Base-by-base conservation (phyloP, 2,888 invertebrate species). In the Plebejus melissa region DNA sequence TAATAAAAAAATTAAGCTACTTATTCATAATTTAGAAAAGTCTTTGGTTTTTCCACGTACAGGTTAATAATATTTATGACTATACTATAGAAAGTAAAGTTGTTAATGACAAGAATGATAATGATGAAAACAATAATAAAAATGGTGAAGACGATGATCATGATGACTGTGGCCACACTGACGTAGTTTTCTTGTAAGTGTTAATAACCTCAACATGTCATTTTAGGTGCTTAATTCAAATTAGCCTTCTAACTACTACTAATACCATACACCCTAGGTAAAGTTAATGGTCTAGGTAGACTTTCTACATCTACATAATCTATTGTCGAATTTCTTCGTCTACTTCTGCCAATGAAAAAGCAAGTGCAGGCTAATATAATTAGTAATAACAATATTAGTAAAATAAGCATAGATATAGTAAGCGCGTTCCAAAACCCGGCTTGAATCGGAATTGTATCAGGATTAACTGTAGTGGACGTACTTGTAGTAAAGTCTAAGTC, bases 211-310 rank as follows among this genome's bases (percentile, higher is more conserved):
- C 5, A 22, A n/a, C 6, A 4, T 2, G 22, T n/a, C 7, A 58
- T 58, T n/a, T 57, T n/a, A 6, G 2, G 9, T 9, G 0, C 58
- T 65, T 36, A 36, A 65, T 65, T 65, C 36, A 65, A 32, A 65
- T 65, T 36, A 22, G 7, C 11, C 22, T 22, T 22, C 46, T 71
- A 72, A 16, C 3, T 54, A 32, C 13, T 72, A 74, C 82, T 82
- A 7, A 81, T 76, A 76, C 79, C 82, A 36, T 79, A 82, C 1
- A 84, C 82, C 76, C 85, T 82, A 1, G 86, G 86, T 38, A 86
- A 81, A n/a, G 77, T 82, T 5, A 83, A 77, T 2, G 83, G 77
- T 58, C 79, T 80, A 4, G 84, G 82, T 46, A 82, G 77, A 46
- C 80, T 78, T 46, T 85, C 81, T 4, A 80, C 76, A 76, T 85